phyloP scores from a whole-genome alignment of 2,113 vertebrate genomes.

The Bufo gargarizans region DNA sequence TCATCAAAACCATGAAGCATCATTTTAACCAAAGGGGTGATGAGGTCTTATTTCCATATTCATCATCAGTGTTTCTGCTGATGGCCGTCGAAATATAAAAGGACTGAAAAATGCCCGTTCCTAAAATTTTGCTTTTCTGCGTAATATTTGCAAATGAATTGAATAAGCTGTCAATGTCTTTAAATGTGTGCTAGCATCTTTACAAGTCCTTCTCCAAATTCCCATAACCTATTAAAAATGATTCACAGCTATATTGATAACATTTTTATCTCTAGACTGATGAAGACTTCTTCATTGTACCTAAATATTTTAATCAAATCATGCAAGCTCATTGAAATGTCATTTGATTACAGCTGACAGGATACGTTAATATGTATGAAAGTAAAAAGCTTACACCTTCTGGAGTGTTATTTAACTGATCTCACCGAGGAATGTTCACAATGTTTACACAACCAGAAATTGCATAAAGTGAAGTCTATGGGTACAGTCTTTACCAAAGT shows the following conservation, averaged over 20 bases:
- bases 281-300: slow-evolving; percentile 11
- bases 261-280: slow-evolving; percentile 3
- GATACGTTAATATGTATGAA: not conserved
- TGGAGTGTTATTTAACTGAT: not conserved
- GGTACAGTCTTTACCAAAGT: not conserved
- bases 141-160: slow-evolving; percentile 45
- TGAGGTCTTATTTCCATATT: slow-evolving; percentile 30
- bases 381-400: not conserved
- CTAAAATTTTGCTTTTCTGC: slow-evolving; percentile 26
- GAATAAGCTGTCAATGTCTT: slow-evolving; percentile 16
- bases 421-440: not conserved
- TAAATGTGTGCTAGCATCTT: slow-evolving; percentile 15
- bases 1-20: slow-evolving; percentile 38
- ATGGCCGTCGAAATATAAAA: slow-evolving; percentile 27
- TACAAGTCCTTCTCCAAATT: slow-evolving; percentile 31
- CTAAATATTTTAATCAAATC: slow-evolving; percentile 36
- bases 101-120: not conserved
- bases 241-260: slow-evolving; percentile 23
- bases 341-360: slow-evolving; percentile 13
- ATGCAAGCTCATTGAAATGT: slow-evolving; percentile 24
- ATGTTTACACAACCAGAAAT: not conserved
- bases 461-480: not conserved
- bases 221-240: slow-evolving; percentile 6
- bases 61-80: slow-evolving; percentile 33
- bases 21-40: slow-evolving; percentile 13